These are phyloP conservation scores for Mesorhabditis belari DNA, from an alignment of 2,888 invertebrate genomes.

Conservation along the genomic window DNA sequence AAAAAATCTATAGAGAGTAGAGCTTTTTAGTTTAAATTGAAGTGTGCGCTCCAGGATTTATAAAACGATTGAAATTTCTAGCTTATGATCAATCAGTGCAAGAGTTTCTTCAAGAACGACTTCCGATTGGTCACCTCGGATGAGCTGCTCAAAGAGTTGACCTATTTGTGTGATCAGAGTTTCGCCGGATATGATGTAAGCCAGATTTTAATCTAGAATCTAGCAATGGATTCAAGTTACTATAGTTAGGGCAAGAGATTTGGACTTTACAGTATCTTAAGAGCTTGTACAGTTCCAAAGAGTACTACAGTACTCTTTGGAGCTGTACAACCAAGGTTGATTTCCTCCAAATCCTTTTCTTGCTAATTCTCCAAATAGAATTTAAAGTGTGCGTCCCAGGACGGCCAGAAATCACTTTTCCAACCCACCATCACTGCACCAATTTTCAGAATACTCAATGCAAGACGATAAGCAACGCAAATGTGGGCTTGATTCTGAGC, in stretches of 20 bases:
- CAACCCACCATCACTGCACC: too few species aligned
- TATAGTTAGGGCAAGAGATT: too few species aligned
- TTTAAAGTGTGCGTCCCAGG: too few species aligned
- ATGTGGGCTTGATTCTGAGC: neutral
- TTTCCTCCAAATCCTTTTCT: too few species aligned
- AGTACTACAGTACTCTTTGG: too few species aligned
- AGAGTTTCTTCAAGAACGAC: neutral
- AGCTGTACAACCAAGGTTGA: too few species aligned
- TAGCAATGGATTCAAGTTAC: too few species aligned
- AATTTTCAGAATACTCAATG: neutral
- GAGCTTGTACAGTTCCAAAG: too few species aligned
- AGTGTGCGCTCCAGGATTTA: neutral
- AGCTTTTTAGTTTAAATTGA: neutral
- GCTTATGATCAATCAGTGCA: neutral
- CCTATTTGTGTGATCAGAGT: neutral
- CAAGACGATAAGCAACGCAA: neutral
- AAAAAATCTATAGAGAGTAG: neutral
- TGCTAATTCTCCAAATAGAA: too few species aligned
- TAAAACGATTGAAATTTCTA: neutral
- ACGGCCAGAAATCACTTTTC: too few species aligned
- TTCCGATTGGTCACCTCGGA: neutral
- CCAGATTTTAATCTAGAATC: too few species aligned
- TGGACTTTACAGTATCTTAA: too few species aligned
- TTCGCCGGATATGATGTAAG: neutral
- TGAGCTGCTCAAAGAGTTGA: neutral